A percentile compares a stretch with the other conserved stretches of the same genome.
phyloP scores from a whole-genome alignment of 2,113 vertebrate species.

The Pelusios castaneus region DNA sequence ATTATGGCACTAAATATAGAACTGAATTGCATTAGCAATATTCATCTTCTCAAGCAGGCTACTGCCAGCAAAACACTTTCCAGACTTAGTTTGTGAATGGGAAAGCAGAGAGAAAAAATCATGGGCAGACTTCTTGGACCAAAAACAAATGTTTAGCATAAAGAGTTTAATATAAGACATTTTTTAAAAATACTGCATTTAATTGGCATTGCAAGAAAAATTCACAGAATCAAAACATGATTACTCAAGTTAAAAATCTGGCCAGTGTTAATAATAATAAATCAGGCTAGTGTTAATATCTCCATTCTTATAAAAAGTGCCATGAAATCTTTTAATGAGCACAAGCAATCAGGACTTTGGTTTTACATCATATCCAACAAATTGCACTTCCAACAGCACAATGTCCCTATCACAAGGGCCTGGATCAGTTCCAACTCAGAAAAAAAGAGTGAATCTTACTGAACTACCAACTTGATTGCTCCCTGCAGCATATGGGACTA shows the following conservation, averaged over 20 bases:
- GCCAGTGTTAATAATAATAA: too few relatives aligned
- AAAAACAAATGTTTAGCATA: not conserved
- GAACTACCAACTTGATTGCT: not conserved
- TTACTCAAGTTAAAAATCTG: not conserved
- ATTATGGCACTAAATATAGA: not conserved
- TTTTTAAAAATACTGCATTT: not conserved
- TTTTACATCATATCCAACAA: not conserved
- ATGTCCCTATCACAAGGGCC: not conserved
- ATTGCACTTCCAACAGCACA: not conserved
- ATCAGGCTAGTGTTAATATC: not conserved
- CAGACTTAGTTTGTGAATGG: not conserved
- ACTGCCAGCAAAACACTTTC: not conserved
- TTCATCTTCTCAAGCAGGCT: not conserved
- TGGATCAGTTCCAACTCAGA: not conserved
- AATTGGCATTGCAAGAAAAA: not conserved
- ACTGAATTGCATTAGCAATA: not conserved
- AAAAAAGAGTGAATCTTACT: not conserved
- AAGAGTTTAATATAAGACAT: not conserved
- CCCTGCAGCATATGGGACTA: conserved; percentile 29
- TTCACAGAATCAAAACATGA: not conserved
- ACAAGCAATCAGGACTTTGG: not conserved
- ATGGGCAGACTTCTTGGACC: not conserved
- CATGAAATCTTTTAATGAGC: not conserved
- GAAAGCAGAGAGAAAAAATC: not conserved
- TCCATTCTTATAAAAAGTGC: not conserved